These are phyloP conservation scores for Agonopterix arenella DNA, from an alignment of 2,888 invertebrate species.

Conservation along the genomic window DNA sequence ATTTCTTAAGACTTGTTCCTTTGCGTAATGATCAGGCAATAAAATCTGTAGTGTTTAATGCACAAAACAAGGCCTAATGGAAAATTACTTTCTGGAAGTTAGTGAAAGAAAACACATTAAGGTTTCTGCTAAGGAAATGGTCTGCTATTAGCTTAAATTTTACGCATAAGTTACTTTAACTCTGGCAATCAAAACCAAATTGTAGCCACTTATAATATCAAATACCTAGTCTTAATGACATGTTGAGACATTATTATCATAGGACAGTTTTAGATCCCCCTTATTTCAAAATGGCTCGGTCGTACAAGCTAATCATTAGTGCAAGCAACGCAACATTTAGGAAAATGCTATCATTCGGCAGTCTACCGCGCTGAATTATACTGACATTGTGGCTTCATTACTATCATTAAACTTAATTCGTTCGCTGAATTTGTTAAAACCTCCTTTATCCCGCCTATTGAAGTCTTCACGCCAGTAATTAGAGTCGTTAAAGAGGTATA, in stretches of 20 bases:
- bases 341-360: slow-evolving; percentile 24
- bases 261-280: background rate
- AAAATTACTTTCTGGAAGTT: too few relatives aligned
- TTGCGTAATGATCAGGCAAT: too few relatives aligned
- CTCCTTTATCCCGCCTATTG: slow-evolving; percentile 24
- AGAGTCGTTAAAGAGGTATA: slow-evolving; percentile 18
- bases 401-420: slow-evolving; percentile 36
- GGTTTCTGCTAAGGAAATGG: too few relatives aligned
- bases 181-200: background rate
- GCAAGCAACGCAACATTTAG: slow-evolving; percentile 19
- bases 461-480: slow-evolving; percentile 15
- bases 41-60: too few relatives aligned
- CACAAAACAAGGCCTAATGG: too few relatives aligned
- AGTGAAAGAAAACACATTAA: too few relatives aligned
- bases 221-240: background rate
- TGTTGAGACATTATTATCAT: background rate
- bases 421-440: slow-evolving; percentile 26
- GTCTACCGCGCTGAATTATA: slow-evolving; percentile 16
- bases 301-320: slow-evolving; percentile 15
- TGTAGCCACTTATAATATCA: background rate
- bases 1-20: too few relatives aligned
- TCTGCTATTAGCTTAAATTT: too few relatives aligned
- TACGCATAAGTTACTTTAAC: too few relatives aligned
- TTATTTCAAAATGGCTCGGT: background rate
- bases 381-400: slow-evolving; percentile 35